Percentiles rank a stretch among this genome's conserved stretches.
These are phyloP conservation scores for Caenorhabditis latens DNA, from an alignment of 1,140 invertebrate genomes.

Conservation along the genomic window DNA sequence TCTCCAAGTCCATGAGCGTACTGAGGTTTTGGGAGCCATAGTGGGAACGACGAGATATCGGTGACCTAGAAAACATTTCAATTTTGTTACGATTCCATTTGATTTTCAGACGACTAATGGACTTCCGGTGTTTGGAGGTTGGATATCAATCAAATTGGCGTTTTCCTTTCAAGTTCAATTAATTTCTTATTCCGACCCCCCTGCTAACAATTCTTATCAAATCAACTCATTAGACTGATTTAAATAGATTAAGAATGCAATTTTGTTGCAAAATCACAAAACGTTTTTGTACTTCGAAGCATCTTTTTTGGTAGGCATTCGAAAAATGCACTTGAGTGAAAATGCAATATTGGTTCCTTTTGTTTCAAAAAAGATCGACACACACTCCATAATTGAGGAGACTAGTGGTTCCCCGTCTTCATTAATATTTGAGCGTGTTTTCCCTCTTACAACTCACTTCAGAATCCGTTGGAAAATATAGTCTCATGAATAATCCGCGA, in stretches of 20 bases:
- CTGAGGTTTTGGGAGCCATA: conserved; percentile 81
- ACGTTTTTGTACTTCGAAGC: not conserved
- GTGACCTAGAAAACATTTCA: not conserved
- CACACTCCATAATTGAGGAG: not conserved
- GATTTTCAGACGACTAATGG: too few species aligned
- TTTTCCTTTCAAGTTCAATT: too few species aligned
- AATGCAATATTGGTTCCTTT: too few species aligned
- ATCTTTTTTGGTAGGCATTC: not conserved
- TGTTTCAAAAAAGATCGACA: not conserved
- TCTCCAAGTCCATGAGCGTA: conserved; percentile 81
- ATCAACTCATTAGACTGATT: conserved; percentile 11
- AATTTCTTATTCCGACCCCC: not conserved
- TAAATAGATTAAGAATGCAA: not conserved
- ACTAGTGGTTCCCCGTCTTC: not conserved
- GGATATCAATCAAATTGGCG: too few species aligned
- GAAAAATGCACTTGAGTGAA: too few species aligned
- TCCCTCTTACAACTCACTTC: not conserved
- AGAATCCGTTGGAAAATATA: conserved; percentile 58
- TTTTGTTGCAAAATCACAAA: not conserved
- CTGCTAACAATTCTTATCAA: not conserved
- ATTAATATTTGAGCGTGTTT: not conserved
- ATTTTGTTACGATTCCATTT: too few species aligned
- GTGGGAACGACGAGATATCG: conserved; percentile 79
- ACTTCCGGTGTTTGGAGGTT: too few species aligned
- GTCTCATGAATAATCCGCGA: conserved; percentile 56